Base-by-base conservation (phyloP, 2,113 vertebrate species). In the Apeltes quadracus region DNA sequence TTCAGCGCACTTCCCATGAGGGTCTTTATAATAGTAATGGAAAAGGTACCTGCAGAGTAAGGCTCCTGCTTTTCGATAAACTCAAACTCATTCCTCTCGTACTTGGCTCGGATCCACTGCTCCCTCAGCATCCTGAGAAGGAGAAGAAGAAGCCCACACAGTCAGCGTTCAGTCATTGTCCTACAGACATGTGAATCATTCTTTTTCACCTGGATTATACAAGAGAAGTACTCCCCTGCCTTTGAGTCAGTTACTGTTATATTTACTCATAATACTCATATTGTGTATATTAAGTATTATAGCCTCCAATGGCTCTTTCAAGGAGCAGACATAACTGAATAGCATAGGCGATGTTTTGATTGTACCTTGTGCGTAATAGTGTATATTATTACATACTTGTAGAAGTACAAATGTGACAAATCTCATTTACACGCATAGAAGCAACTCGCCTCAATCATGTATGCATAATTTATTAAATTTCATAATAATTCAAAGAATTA, bases 21-120 rank as follows among this genome's bases (percentile, higher is more conserved):
- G 53, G 44, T 50, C 6, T 15, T 46, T 16, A 61, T 0, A 16
- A 13, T 1, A 32, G 22, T 32, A 22, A 9, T 4, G 29, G 10
- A 48, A 53, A 46, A 64, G 11, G 32, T 91, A 98, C 97, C 97
- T 95, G 97, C 95, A 22, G 97, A 98, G 81, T 98, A 99, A 34
- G 97, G 95, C 79, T 99, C 97, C 88, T 99, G 97, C 86, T 95
- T 96, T 84, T 98, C 96, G 0, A 94, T 95, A 70, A 94, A 92
- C 76, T 96, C 93, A 89, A 99, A 99, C 78, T 99, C 97, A 64
- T 95, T 95, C 62, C 97, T 93, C 82, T 98, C 96, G 0, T 98
- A 99, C 89, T 97, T 97, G 92, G 96, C 96, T 83, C 95, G 92
- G 91, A 99, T 97, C 97, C 97, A 99, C 91, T 98, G 97, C 78